A percentile compares a stretch with the other conserved stretches of the same genome.
Conservation (phyloP, 2,888 invertebrate genomes). For the Leucophenga montana region DNA sequence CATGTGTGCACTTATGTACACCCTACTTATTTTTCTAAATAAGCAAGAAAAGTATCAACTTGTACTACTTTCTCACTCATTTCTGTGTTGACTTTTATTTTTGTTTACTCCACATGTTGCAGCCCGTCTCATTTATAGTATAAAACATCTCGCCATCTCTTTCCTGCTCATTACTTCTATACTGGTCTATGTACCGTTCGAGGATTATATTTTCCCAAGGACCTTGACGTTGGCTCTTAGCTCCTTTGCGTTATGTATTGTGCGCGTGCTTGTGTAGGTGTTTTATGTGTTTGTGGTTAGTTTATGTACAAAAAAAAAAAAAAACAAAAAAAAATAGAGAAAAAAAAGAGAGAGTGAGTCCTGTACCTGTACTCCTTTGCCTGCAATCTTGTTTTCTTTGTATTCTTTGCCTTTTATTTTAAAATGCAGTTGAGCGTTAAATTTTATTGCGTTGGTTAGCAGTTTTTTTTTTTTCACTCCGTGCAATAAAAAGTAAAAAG, state of each 20-base stretch:
- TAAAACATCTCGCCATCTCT: no score
- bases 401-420: constrained; percentile 31
- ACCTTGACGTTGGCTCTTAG: constrained; percentile 25
- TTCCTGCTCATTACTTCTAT: no score
- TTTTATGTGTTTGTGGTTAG: constrained; percentile 8
- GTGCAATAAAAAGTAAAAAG: constrained; percentile 41
- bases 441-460: constrained; percentile 41
- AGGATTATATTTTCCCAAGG: neutral
- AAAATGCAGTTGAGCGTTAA: constrained; percentile 48
- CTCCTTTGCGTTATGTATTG: neutral
- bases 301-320: neutral
- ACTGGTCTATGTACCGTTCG: no score
- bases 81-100: constrained; percentile 15
- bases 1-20: constrained; percentile 30
- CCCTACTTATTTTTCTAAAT: neutral
- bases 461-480: constrained; percentile 14
- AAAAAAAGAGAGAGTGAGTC: neutral
- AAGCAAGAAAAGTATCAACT: constrained; percentile 3
- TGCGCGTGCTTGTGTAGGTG: constrained; percentile 1
- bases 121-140: no score
- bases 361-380: neutral
- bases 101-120: neutral
- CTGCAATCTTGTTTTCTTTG: neutral
- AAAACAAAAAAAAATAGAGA: neutral
- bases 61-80: constrained; percentile 6